Conservation (phyloP, 2,888 invertebrate species). For the Crocallis elinguaria region DNA sequence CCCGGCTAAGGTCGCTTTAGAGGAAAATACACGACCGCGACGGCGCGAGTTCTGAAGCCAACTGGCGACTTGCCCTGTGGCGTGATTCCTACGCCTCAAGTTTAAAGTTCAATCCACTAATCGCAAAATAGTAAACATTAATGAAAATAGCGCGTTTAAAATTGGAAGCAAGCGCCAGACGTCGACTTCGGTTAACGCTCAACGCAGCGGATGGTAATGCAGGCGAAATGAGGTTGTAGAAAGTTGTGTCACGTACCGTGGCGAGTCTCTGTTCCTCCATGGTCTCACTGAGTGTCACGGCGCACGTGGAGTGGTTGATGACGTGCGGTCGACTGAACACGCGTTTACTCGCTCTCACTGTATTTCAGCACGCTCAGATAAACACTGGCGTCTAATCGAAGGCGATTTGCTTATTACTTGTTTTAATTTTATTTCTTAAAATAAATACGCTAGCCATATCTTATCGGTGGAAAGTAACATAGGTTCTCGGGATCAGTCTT, state of each 20-base stretch:
- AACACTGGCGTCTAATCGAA: slow-evolving; percentile 63
- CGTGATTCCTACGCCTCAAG: slow-evolving; percentile 58
- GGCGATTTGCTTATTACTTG: slow-evolving; percentile 45
- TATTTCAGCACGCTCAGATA: slow-evolving; percentile 65
- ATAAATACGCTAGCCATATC: slow-evolving; percentile 37
- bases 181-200: slow-evolving; percentile 18
- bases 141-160: slow-evolving; percentile 44
- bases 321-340: slow-evolving; percentile 55
- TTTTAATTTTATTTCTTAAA: slow-evolving; percentile 37
- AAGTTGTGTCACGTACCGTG: slow-evolving; percentile 55
- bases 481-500: slow-evolving; percentile 12
- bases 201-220: slow-evolving; percentile 12
- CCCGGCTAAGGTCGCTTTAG: slow-evolving; percentile 59
- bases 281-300: slow-evolving; percentile 35
- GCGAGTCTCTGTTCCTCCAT: slow-evolving; percentile 50
- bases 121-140: slow-evolving; percentile 51
- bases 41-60: slow-evolving; percentile 70
- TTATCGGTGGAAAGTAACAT: slow-evolving; percentile 27
- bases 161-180: slow-evolving; percentile 14
- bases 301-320: slow-evolving; percentile 55
- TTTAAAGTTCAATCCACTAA: slow-evolving; percentile 74
- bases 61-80: slow-evolving; percentile 80
- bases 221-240: slow-evolving; percentile 30
- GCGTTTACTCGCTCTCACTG: slow-evolving; percentile 51
- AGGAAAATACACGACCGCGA: slow-evolving; percentile 60